Conservation (phyloP, 2,113 vertebrate genomes). For the Ophthalmolycus amberensis region DNA sequence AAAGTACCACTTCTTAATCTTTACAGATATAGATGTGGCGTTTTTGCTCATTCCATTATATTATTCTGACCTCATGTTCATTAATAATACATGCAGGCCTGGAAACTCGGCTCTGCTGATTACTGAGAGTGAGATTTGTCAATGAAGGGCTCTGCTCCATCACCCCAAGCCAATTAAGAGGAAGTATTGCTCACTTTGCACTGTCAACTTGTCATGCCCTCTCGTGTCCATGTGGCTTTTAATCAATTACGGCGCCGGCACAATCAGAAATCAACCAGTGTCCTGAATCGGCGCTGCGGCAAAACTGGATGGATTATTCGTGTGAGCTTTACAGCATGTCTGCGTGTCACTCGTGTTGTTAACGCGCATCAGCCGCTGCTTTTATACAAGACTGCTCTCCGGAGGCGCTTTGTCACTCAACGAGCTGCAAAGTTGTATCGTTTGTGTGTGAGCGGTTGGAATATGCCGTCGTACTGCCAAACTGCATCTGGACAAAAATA, state of each 20-base stretch:
- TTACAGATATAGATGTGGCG: not conserved
- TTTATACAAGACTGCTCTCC: not conserved
- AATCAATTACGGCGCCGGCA: constrained; percentile 37
- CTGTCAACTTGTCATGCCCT: constrained; percentile 27
- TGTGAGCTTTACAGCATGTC: not conserved
- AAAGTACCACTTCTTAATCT: constrained; percentile 8
- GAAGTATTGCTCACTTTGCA: constrained; percentile 47
- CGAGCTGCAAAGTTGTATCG: not conserved
- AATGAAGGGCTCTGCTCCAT: constrained; percentile 21
- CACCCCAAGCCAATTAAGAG: constrained; percentile 54
- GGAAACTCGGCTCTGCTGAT: constrained; percentile 27
- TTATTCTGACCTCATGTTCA: constrained; percentile 9
- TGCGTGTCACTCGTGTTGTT: not conserved
- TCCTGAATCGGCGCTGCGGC: not conserved
- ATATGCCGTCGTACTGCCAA: not conserved
- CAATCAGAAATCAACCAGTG: constrained; percentile 17
- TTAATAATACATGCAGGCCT: not conserved
- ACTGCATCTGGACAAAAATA: constrained; percentile 14
- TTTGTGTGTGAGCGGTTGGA: not conserved
- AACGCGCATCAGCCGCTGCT: not conserved
- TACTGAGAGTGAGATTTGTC: constrained; percentile 42
- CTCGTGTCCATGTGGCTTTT: constrained; percentile 11
- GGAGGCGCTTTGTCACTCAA: constrained; percentile 5
- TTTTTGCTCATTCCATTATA: not conserved
- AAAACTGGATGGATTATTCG: not conserved